phyloP scores from a whole-genome alignment of 2,888 invertebrate species.

The Clitarchus hookeri region DNA sequence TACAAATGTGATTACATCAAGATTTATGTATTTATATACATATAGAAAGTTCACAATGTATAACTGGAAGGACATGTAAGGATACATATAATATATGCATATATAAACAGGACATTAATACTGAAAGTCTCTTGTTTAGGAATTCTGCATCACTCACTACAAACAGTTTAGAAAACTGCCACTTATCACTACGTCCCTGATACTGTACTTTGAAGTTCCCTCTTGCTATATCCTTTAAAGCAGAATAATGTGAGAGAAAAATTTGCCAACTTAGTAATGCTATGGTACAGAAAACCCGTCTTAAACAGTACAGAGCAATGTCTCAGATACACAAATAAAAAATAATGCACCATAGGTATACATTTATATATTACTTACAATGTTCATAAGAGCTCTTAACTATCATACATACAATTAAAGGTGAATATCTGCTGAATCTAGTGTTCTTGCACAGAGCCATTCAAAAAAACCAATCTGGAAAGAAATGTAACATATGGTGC shows the following conservation, averaged over 20 bases:
- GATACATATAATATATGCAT: not conserved
- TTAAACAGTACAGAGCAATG: too few relatives aligned
- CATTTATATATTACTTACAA: not conserved
- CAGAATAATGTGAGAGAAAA: not conserved
- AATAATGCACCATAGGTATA: not conserved
- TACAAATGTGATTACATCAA: slow-evolving; percentile 14
- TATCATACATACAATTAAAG: too few relatives aligned
- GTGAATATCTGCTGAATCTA: not conserved
- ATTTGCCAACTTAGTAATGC: too few relatives aligned
- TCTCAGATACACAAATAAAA: not conserved
- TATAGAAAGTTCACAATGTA: not conserved
- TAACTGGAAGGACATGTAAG: not conserved
- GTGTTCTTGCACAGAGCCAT: not conserved
- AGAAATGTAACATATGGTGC: not conserved
- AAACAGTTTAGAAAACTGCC: not conserved
- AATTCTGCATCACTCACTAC: not conserved
- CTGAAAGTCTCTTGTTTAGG: not conserved
- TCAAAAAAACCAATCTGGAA: not conserved
- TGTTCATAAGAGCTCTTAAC: not conserved
- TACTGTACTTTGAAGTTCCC: not conserved
- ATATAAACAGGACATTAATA: not conserved
- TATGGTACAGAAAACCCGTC: too few relatives aligned
- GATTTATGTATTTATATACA: not conserved
- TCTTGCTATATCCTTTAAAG: not conserved
- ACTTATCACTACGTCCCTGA: not conserved